Evolutionary conservation across 2,888 invertebrate genomes (phyloP).

Genomic region (Dicyrtoma fusca): DNA sequence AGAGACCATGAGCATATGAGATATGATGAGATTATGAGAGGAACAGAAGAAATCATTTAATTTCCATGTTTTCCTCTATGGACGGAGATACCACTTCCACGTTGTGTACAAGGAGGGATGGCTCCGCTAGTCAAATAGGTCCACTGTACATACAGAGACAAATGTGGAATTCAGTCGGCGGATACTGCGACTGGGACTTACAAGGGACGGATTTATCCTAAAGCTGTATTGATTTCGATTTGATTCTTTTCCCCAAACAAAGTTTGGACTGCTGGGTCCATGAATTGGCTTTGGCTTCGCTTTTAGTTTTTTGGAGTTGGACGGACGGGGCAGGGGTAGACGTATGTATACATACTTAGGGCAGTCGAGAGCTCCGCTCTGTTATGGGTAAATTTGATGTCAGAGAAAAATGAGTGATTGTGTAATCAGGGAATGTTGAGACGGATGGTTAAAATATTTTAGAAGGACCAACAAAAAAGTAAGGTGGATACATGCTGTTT

Average conservation of each 20-base stretch:
- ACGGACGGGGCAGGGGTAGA: no score
- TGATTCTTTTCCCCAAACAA: no score
- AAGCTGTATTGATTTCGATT: no score
- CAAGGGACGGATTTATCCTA: no score
- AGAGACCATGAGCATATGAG: not conserved
- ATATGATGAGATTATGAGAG: not conserved
- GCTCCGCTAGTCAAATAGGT: no score
- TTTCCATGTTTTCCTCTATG: not conserved
- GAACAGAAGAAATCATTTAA: slow-evolving; percentile 10
- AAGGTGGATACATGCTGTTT: slow-evolving; percentile 27
- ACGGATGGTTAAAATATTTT: slow-evolving; percentile 21
- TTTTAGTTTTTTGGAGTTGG: not conserved
- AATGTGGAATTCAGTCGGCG: no score
- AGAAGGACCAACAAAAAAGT: slow-evolving; percentile 22
- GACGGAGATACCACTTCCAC: no score
- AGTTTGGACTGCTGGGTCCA: no score
- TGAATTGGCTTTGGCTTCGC: not conserved
- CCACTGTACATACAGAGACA: no score
- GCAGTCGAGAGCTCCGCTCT: not conserved
- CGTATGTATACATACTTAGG: not conserved
- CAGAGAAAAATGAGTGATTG: slow-evolving; percentile 35
- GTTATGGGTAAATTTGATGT: slow-evolving; percentile 30
- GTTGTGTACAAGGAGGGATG: no score
- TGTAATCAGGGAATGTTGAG: slow-evolving; percentile 33
- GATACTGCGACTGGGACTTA: no score